phyloP scores from a whole-genome alignment of 2,797 vertebrate species.

The Cichlasoma orientale region DNA sequence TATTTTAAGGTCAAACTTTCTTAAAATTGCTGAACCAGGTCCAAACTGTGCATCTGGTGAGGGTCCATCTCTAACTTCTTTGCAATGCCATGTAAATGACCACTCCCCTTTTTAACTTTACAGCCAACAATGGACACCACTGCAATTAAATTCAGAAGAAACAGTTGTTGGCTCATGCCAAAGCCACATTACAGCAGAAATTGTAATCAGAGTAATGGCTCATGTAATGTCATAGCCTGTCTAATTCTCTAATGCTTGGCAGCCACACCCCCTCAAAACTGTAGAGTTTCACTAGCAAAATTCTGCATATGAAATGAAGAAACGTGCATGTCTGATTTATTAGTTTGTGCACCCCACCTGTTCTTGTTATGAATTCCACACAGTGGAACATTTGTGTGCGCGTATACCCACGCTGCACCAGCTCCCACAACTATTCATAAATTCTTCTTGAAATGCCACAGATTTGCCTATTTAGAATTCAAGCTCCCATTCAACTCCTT shows the following conservation, averaged over 20 bases:
- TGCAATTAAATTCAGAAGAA: slow-evolving; percentile 34
- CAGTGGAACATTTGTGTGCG: slow-evolving; percentile 43
- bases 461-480: slow-evolving; percentile 47
- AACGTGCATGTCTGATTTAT: slow-evolving; percentile 41
- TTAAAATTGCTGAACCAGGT: neutral
- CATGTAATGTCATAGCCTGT: slow-evolving; percentile 18
- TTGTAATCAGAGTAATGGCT: slow-evolving; percentile 59
- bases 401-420: slow-evolving; percentile 17
- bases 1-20: neutral
- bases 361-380: slow-evolving; percentile 40
- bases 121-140: slow-evolving; percentile 40
- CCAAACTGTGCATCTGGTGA: neutral
- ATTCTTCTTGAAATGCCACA: slow-evolving; percentile 55
- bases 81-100: slow-evolving; percentile 19
- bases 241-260: slow-evolving; percentile 38
- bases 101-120: slow-evolving; percentile 40
- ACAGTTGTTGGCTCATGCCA: slow-evolving; percentile 44
- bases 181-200: slow-evolving; percentile 52
- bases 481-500: slow-evolving; percentile 38
- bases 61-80: neutral
- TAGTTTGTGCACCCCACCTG: slow-evolving; percentile 16
- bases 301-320: slow-evolving; percentile 32
- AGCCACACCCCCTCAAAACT: slow-evolving; percentile 27
- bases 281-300: slow-evolving; percentile 22
- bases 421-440: slow-evolving; percentile 50